Evolutionary conservation across 2,113 vertebrate genomes (phyloP).

Genomic region (Pterocles orientalis): DNA sequence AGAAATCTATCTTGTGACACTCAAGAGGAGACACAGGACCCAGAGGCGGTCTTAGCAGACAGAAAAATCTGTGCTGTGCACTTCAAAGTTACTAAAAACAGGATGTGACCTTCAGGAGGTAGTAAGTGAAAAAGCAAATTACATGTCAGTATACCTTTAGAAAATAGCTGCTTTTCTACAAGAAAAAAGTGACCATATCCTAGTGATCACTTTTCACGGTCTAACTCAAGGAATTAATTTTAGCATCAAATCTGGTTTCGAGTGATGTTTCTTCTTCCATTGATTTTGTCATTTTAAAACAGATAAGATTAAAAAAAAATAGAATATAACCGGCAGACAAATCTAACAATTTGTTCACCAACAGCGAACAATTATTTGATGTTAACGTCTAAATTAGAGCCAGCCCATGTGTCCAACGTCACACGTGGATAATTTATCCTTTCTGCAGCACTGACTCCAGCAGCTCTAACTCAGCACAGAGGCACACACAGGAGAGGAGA

Average conservation of each 20-base stretch:
- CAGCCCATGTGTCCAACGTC: neutral
- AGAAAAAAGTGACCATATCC: neutral
- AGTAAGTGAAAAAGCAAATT: neutral
- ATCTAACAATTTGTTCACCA: neutral
- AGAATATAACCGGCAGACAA: neutral
- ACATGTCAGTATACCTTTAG: neutral
- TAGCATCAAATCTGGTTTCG: neutral
- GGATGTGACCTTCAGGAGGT: neutral
- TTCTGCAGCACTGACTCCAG: neutral
- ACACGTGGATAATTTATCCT: neutral
- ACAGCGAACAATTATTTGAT: neutral
- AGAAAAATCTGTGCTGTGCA: neutral
- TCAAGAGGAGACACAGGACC: neutral
- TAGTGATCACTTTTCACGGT: neutral
- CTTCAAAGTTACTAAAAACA: neutral
- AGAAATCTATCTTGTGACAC: neutral
- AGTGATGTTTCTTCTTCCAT: neutral
- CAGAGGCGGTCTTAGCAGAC: neutral
- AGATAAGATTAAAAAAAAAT: neutral
- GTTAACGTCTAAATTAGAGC: neutral
- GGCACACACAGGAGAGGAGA: neutral
- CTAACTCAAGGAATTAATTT: neutral
- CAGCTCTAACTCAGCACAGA: constrained; percentile 22
- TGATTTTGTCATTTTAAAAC: neutral
- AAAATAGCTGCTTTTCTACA: neutral